These are phyloP conservation scores for Hormaphis cornu DNA, from an alignment of 1,140 invertebrate genomes.

Conservation along the genomic window DNA sequence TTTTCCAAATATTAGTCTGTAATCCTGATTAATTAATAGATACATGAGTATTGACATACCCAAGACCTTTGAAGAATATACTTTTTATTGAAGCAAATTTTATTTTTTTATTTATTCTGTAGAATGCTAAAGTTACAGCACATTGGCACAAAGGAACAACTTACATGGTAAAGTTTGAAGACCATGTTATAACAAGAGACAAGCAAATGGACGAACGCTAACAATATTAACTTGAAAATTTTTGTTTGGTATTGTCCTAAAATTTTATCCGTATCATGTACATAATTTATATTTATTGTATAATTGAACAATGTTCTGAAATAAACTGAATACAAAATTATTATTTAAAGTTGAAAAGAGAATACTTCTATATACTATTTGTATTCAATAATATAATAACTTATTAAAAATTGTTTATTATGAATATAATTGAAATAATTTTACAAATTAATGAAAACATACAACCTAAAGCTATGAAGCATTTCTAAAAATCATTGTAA, in stretches of 20 bases:
- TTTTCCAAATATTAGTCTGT: no score
- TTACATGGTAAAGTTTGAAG: conserved; percentile 98
- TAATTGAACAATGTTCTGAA: neutral
- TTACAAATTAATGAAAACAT: conserved; percentile 18
- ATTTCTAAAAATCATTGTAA: conserved; percentile 16
- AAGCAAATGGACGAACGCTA: conserved; percentile 84
- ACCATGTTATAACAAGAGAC: conserved; percentile 82
- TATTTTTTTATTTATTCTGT: conserved; percentile 42
- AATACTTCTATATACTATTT: neutral
- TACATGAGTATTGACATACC: no score
- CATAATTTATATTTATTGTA: neutral
- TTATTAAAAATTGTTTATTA: conserved; percentile 7
- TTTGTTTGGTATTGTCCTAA: neutral
- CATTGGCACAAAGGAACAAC: conserved; percentile 99
- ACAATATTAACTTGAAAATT: conserved; percentile 35
- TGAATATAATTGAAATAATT: neutral
- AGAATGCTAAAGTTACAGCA: conserved; percentile 92
- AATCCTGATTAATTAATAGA: no score
- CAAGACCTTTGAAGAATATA: no score
- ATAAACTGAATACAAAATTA: conserved; percentile 7
- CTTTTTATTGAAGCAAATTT: neutral
- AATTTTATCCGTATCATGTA: neutral
- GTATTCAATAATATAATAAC: conserved; percentile 10
- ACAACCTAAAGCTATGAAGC: neutral
- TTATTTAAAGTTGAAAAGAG: neutral